These are phyloP conservation scores for Willisornis vidua DNA, from an alignment of 2,113 vertebrate genomes.

Conservation along the genomic window DNA sequence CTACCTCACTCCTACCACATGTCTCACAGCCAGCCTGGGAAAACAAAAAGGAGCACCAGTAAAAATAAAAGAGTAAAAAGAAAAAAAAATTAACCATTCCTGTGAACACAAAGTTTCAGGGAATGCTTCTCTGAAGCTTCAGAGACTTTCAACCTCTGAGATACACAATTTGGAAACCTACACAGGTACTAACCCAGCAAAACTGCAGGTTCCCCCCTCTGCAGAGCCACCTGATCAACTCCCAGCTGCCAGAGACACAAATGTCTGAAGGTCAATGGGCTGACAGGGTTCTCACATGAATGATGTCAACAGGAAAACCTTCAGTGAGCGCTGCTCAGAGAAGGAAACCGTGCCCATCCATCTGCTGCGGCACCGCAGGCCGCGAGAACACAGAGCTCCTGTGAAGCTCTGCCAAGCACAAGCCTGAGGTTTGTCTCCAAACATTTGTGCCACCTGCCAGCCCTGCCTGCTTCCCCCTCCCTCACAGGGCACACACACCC, in stretches of 20 bases:
- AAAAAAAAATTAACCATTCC: neutral
- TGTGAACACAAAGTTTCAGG: neutral
- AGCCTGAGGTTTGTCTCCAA: slow-evolving; percentile 23
- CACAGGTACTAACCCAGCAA: neutral
- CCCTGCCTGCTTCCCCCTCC: neutral
- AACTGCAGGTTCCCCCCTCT: neutral
- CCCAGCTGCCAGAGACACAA: neutral
- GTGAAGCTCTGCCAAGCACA: neutral
- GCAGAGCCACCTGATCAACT: neutral
- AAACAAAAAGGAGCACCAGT: neutral
- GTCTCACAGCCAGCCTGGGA: neutral
- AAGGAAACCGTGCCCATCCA: slow-evolving; percentile 17
- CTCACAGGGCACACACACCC: neutral
- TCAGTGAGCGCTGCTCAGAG: neutral
- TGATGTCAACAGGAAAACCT: slow-evolving; percentile 47
- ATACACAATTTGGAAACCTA: neutral
- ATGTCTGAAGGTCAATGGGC: neutral
- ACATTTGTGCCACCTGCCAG: slow-evolving; percentile 28
- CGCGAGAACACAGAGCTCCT: neutral
- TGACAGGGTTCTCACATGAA: neutral
- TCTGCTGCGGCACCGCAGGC: neutral
- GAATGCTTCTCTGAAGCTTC: neutral
- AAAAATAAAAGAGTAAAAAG: neutral
- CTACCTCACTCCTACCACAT: neutral
- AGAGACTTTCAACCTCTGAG: neutral